Base-by-base conservation (phyloP, 2,888 invertebrate species). In the Dolomedes plantarius region DNA sequence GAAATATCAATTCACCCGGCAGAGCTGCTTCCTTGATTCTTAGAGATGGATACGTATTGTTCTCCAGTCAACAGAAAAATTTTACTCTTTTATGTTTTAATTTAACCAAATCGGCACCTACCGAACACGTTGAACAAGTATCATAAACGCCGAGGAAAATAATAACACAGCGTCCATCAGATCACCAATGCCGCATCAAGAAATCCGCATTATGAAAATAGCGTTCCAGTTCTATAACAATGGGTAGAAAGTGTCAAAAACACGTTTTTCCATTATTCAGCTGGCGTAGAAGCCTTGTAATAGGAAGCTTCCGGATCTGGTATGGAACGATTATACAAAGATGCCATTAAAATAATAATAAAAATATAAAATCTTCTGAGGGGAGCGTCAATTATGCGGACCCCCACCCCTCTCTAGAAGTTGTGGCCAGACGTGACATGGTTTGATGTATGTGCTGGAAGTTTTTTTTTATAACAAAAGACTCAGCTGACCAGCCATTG, bases 161-260 rank as follows among this genome's bases (percentile, higher is more conserved):
- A 56, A 56, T 5, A 23, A 56, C 1, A 23, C n/a, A 11, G 16
- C 23, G 1, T 56, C 19, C 3, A 56, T 56, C 23, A 56, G 23
- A 19, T 23, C 3, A 2, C 56, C 56, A 56, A 23, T 23, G 23
- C 56, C 5, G 56, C 56, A 23, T 56, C 23, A 56, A 19, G 56
- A 23, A 56, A 16, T 69, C 72, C 56, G 50, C 64, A 74, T 80
- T 80, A 80, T 80, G 80, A 80, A 68, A 80, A 80, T 80, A 67
- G 32, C 67, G 80, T 80, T 68, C 80, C 80, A 74, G 32, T 67
- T 78, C 68, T 27, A 7, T 36, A 74, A 80, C 80, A 80, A 80
- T 80, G 41, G 80, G 41, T 56, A 68, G 80, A 80, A 80, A 80
- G 80, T 80, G 80, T 74, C 67, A 80, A 80, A 80, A 80, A 80